phyloP scores from a whole-genome alignment of 2,113 vertebrate species.

The Cyprinodon variegatus region DNA sequence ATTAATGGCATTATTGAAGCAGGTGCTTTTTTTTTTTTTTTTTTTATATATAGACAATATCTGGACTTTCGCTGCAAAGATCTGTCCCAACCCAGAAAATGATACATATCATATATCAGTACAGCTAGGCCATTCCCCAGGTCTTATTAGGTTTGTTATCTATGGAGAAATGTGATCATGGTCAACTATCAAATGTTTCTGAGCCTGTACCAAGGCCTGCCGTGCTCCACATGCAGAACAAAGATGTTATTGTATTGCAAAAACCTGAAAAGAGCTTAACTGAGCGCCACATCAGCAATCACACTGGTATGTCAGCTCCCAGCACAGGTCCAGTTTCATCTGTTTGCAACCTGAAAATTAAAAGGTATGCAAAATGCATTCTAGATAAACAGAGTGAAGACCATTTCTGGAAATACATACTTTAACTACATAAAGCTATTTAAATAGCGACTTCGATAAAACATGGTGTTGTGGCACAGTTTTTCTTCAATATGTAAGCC shows the following conservation, averaged over 20 bases:
- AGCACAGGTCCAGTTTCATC: conserved; percentile 42
- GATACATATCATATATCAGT: not conserved
- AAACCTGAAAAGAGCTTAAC: conserved; percentile 32
- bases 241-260: conserved; percentile 49
- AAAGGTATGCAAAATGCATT: not conserved
- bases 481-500: too few species aligned
- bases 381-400: not conserved
- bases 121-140: conserved; percentile 12
- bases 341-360: conserved; percentile 13
- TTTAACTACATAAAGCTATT: too few species aligned
- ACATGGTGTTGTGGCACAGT: too few species aligned
- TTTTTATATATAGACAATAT: not conserved
- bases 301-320: not conserved
- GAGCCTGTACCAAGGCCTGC: conserved; percentile 25
- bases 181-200: conserved; percentile 37
- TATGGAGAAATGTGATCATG: conserved; percentile 21
- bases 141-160: conserved; percentile 36
- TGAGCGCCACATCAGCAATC: conserved; percentile 46
- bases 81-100: not conserved
- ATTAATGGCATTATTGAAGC: not conserved
- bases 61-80: not conserved
- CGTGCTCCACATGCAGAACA: conserved; percentile 28
- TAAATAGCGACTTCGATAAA: too few species aligned
- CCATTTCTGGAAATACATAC: not conserved
- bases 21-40: not conserved